phyloP scores from a whole-genome alignment of 2,888 invertebrate species.

The Parascotia fuliginaria region DNA sequence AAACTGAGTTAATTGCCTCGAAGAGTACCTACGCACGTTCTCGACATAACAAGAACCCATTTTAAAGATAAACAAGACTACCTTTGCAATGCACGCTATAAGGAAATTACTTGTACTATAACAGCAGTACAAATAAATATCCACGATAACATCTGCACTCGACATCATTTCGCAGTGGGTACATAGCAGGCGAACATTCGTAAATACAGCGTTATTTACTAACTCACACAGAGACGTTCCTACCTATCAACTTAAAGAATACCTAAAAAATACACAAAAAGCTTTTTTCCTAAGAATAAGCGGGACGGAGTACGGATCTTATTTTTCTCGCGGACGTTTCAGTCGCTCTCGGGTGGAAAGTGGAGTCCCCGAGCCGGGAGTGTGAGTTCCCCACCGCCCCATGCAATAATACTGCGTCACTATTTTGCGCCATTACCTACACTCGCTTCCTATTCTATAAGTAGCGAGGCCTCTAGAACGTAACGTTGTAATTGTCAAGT shows the following conservation, averaged over 20 bases:
- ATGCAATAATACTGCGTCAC: constrained; percentile 87
- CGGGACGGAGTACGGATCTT: constrained; percentile 84
- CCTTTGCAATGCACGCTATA: neutral
- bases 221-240: constrained; percentile 64
- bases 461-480: constrained; percentile 74
- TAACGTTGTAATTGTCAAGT: constrained; percentile 47
- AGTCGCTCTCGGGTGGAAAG: constrained; percentile 74
- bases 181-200: constrained; percentile 57
- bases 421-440: constrained; percentile 87
- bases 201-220: constrained; percentile 68
- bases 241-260: constrained; percentile 59
- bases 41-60: neutral
- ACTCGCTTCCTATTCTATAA: constrained; percentile 86
- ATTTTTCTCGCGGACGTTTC: constrained; percentile 86
- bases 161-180: constrained; percentile 55
- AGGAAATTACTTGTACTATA: constrained; percentile 1
- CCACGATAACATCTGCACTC: constrained; percentile 37
- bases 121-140: neutral
- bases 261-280: constrained; percentile 81
- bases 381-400: constrained; percentile 69
- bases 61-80: neutral
- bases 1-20: neutral
- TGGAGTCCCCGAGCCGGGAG: constrained; percentile 53
- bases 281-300: constrained; percentile 83
- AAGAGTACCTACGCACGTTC: neutral